Evolutionary conservation across 1,140 invertebrate species (phyloP), one percentile per base, ranked within the genome.

Genomic region (Arion vulgaris): DNA sequence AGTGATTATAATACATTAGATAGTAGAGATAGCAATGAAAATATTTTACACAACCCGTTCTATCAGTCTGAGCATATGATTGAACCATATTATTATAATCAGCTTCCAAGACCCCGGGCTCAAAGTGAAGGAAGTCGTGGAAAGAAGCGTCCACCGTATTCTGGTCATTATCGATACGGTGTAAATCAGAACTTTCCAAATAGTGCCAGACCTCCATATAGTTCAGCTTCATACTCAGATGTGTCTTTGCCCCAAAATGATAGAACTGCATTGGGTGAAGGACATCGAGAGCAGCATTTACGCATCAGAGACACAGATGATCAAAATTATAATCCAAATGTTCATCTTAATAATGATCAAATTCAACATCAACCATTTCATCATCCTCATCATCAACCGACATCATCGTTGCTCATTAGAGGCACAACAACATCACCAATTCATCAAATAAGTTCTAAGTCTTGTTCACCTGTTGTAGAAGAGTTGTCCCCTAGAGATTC

Each of bases 71-170:
- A 75, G 7, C 26, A 26, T 15, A 34, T 49, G 1, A 51, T 53
- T 53, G 71, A 72, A 23, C 71, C 71, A 9, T 45, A 51, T 13
- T 28, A 76, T 53, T n/a, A 41, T 53, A 76, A 76, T 53, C 53
- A 78, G 13, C 53, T 32, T 23, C 36, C 34, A 84, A 79, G 86
- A 86, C 57, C 75, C 73, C 57, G 83, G 76, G 28, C 78, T 66
- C 17, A 81, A 53, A 81, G 80, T 49, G 80, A 81, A 38, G 80
- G 80, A 38, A 81, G 45, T 32, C 39, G 26, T 0, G 19, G 57
- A 34, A 57, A 36, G 36, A 66, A 39, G 23, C 28, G 26, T 0
- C 51, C 32, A 19, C 26, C 26, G 19, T 11, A 57, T 19, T n/a
- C 53, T 57, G 41, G 15, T 45, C 41, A 45, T 45, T n/a, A 57